phyloP scores from a whole-genome alignment of 2,888 invertebrate genomes.

The Suillia variegata region DNA sequence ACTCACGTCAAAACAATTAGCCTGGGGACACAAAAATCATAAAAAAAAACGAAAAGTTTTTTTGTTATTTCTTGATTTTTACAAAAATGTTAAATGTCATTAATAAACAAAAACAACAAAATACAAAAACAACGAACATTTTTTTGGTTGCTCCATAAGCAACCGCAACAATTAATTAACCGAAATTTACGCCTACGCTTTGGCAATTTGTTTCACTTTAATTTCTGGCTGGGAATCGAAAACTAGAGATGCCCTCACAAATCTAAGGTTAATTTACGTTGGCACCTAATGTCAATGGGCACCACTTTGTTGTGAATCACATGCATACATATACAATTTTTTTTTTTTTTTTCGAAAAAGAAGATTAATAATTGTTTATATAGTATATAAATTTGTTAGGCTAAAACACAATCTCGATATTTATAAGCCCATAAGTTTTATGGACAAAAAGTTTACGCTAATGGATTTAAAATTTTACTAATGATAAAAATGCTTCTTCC shows the following conservation, averaged over 20 bases:
- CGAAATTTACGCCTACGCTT: constrained; percentile 13
- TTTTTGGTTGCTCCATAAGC: background rate
- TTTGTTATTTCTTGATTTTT: no score
- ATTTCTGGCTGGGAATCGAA: background rate
- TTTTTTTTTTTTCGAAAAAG: background rate
- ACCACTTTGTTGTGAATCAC: background rate
- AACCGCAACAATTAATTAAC: constrained; percentile 12
- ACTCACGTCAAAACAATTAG: background rate
- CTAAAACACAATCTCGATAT: no score
- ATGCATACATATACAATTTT: background rate
- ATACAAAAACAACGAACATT: background rate
- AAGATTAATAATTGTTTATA: background rate
- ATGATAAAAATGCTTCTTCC: constrained; percentile 9
- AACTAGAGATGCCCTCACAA: background rate
- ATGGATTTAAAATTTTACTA: constrained; percentile 22
- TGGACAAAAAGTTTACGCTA: constrained; percentile 17
- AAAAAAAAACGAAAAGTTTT: no score
- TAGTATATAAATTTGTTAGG: background rate
- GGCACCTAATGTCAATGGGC: background rate
- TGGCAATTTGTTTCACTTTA: background rate
- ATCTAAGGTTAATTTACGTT: constrained; percentile 6
- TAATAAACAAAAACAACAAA: background rate
- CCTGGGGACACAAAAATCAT: background rate
- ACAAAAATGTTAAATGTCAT: no score
- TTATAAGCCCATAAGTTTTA: no score